phyloP scores from a whole-genome alignment of 2,888 invertebrate genomes.

The Phengaris arion region DNA sequence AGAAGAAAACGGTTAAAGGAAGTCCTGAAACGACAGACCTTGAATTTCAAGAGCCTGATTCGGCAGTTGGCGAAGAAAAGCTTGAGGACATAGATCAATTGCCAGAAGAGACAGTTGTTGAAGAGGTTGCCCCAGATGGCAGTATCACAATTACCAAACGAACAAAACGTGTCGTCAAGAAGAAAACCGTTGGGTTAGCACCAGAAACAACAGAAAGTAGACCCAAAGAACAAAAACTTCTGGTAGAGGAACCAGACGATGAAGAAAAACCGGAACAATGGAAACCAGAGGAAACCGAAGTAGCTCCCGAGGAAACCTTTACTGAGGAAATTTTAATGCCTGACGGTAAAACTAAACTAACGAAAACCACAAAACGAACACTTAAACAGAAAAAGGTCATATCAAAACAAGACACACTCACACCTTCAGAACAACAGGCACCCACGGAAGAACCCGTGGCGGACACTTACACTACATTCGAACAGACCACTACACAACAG shows the following conservation, averaged over 20 bases:
- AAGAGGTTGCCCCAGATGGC: slow-evolving; percentile 20
- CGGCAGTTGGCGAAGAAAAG: slow-evolving; percentile 49
- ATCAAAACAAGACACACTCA: slow-evolving; percentile 38
- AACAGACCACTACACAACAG: slow-evolving; percentile 35
- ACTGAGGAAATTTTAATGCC: slow-evolving; percentile 38
- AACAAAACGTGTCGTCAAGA: background rate
- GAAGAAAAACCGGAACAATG: slow-evolving; percentile 44
- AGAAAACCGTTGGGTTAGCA: background rate
- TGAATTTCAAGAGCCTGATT: slow-evolving; percentile 45
- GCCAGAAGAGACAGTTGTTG: slow-evolving; percentile 40
- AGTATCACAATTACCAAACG: background rate
- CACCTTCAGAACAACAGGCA: background rate
- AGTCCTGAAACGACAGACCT: slow-evolving; percentile 37
- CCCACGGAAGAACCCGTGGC: slow-evolving; percentile 12
- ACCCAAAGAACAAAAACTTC: slow-evolving; percentile 45
- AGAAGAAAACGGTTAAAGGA: slow-evolving; percentile 49
- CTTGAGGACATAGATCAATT: slow-evolving; percentile 44
- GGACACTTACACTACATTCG: slow-evolving; percentile 46
- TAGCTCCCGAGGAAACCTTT: slow-evolving; percentile 19
- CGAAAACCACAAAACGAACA: slow-evolving; percentile 40
- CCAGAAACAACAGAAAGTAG: background rate
- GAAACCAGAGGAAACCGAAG: slow-evolving; percentile 26
- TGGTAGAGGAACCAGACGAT: slow-evolving; percentile 38
- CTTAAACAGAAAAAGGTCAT: slow-evolving; percentile 40
- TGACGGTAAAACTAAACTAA: slow-evolving; percentile 51